Evolutionary conservation across 2,113 vertebrate species (phyloP).

Genomic region (Pontoporia blainvillei): DNA sequence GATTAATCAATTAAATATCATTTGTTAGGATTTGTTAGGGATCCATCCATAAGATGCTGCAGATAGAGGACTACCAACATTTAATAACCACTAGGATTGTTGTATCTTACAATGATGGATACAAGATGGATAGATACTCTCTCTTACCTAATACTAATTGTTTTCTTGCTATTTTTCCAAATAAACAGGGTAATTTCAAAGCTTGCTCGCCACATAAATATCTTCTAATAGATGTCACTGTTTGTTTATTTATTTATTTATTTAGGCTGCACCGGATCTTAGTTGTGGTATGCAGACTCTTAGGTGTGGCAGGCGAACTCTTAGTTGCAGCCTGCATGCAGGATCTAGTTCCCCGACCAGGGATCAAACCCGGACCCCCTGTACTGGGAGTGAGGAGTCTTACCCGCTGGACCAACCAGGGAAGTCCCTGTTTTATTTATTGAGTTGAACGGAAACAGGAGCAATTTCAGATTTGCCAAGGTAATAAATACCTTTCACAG

Average conservation of each 20-base stretch:
- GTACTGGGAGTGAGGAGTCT: too few relatives aligned
- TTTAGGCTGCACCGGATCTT: too few relatives aligned
- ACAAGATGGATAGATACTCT: neutral
- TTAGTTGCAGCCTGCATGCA: too few relatives aligned
- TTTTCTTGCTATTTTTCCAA: neutral
- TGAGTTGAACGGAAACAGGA: neutral
- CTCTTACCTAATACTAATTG: neutral
- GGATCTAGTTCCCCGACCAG: too few relatives aligned
- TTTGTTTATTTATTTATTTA: neutral
- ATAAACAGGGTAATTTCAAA: neutral
- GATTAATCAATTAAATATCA: neutral
- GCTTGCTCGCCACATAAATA: neutral
- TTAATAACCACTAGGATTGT: too few relatives aligned
- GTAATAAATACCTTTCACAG: neutral
- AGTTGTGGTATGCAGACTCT: too few relatives aligned
- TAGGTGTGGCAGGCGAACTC: too few relatives aligned
- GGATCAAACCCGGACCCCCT: too few relatives aligned
- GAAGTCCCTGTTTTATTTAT: neutral
- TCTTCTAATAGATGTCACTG: neutral
- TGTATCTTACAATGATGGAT: neutral
- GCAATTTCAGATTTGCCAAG: neutral
- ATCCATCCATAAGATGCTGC: neutral
- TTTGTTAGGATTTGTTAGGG: neutral
- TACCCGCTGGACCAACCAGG: too few relatives aligned
- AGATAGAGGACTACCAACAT: neutral